phyloP scores from a whole-genome alignment of 35 echinoderm and acorn worm genomes.

The Eucidaris tribuloides region DNA sequence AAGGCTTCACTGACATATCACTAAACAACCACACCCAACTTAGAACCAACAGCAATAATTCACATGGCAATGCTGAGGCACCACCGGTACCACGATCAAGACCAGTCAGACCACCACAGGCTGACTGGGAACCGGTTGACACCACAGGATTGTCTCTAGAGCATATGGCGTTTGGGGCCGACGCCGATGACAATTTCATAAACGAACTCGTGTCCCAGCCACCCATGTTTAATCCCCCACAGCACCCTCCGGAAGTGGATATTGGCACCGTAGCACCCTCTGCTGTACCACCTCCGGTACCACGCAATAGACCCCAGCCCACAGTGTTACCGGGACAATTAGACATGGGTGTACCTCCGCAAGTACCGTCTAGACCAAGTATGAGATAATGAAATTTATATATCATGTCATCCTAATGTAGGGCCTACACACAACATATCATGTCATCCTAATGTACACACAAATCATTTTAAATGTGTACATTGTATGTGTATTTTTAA shows the following conservation, averaged over 20 bases:
- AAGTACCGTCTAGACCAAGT: conserved; percentile 15
- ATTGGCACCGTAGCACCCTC: not conserved
- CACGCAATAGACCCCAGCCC: conserved; percentile 1
- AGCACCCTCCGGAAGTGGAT: not conserved
- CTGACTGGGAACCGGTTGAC: not conserved
- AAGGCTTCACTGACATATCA: not conserved
- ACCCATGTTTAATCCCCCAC: not conserved
- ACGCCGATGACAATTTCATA: not conserved
- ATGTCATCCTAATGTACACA: too few species aligned
- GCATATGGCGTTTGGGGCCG: not conserved
- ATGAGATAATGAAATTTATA: too few species aligned
- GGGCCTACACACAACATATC: too few species aligned
- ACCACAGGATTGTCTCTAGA: not conserved
- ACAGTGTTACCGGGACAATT: not conserved
- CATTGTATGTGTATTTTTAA: too few species aligned
- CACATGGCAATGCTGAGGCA: not conserved
- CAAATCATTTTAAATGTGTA: too few species aligned
- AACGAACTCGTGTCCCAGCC: not conserved
- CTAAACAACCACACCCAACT: not conserved
- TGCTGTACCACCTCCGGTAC: not conserved
- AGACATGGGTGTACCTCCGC: not conserved
- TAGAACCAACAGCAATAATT: not conserved
- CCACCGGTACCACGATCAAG: conserved; percentile 4
- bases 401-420: too few species aligned
- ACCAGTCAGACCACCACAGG: not conserved